These are phyloP conservation scores for Cichladusa arquata DNA, from an alignment of 2,113 vertebrate genomes.

Conservation along the genomic window DNA sequence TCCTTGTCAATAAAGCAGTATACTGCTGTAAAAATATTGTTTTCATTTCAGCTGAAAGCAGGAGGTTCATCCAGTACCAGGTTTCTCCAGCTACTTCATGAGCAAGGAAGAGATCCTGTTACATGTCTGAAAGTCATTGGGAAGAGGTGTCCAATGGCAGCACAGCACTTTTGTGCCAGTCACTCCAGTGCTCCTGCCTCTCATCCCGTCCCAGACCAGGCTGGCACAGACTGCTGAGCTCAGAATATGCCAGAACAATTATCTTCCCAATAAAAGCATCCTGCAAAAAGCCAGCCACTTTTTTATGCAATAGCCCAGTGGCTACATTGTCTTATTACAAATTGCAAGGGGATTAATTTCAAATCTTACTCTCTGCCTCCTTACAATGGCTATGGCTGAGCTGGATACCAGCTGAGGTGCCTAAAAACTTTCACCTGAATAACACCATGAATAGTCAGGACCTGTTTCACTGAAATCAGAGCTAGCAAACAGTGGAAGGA, in stretches of 20 bases:
- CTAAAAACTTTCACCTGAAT: background rate
- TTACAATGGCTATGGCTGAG: background rate
- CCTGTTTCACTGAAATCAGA: background rate
- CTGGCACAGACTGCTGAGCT: background rate
- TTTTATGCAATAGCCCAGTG: background rate
- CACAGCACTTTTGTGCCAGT: background rate
- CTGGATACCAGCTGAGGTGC: background rate
- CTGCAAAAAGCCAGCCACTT: background rate
- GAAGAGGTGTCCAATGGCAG: background rate
- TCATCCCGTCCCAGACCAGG: background rate
- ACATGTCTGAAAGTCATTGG: background rate
- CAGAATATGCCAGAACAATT: background rate
- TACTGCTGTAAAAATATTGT: background rate
- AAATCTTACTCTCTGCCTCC: background rate
- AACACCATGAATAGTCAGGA: background rate
- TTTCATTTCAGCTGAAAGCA: background rate
- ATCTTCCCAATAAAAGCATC: background rate
- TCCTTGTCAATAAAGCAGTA: conserved; percentile 18
- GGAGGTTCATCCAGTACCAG: background rate
- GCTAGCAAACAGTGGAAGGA: background rate
- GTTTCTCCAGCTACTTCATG: background rate
- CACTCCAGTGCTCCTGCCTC: background rate
- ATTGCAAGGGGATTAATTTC: background rate
- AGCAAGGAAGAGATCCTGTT: background rate
- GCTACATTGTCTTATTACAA: background rate